Base-by-base conservation (phyloP, 2,888 invertebrate genomes). In the Watsonalla binaria region DNA sequence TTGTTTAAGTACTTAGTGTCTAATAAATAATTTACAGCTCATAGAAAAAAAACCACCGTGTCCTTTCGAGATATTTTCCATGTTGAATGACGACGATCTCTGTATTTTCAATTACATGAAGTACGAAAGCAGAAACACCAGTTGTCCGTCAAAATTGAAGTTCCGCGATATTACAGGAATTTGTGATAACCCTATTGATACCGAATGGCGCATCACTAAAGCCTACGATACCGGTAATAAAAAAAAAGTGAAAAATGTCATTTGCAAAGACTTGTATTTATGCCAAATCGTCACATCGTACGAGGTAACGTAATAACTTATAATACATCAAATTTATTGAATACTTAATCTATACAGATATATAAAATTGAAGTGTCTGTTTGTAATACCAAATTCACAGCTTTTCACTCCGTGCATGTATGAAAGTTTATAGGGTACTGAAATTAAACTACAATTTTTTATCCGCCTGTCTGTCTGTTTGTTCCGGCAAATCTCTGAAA, bases 111-210 rank as follows among this genome's bases (percentile, higher is more conserved):
- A 80, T 55, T 67, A 71, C 5, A 62, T 54, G 0, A 54, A 75
- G 46, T 60, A 61, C 6, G 58, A 62, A 37, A 57, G 74, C 4
- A 48, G 59, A 6, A 56, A 56, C 0, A 54, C 51, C 4, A 6
- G 51, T 0, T 84, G 84, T 51, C 76, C 78, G 0, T 54, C 57
- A 0, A 37, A 60, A 0, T 66, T 78, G 4, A 71, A 60, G 6
- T 66, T 73, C 0, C 53, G 55, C 0, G 77, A 82, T 15, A 42
- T 86, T 6, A 62, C 66, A 34, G 58, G 59, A 0, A 59, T 60
- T 0, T 86, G 86, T 51, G 71, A 76, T 47, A 80, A 86, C 54
- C 85, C 85, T 0, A 78, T 84, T 0, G 67, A 73, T 24, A 86
- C 86, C 0, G 61, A 59, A 39, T 80, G 76, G 71, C 60, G 61